Conservation (phyloP, 2,113 vertebrate genomes). For the Arothron firmamentum region DNA sequence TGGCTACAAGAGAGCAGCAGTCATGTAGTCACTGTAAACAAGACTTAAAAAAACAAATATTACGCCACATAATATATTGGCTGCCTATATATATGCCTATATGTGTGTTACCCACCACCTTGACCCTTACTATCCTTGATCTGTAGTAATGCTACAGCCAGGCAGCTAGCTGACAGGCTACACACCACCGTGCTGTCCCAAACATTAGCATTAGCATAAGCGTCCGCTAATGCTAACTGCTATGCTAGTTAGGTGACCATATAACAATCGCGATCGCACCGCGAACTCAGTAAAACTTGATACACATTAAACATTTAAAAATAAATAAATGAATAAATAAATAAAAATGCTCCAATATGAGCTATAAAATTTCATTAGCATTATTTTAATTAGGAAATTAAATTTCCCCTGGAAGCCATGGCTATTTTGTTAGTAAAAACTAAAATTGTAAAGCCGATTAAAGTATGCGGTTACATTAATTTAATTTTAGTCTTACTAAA, state of each 20-base stretch:
- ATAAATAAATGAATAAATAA: no score
- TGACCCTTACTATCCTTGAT: conserved; percentile 48
- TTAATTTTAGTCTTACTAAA: no score
- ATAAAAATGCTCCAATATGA: no score
- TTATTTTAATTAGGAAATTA: no score
- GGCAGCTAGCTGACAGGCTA: conserved; percentile 44
- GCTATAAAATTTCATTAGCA: no score
- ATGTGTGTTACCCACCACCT: conserved; percentile 21
- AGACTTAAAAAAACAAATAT: no score
- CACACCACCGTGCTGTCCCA: conserved; percentile 13
- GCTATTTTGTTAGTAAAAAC: no score
- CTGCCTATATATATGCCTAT: conserved; percentile 12
- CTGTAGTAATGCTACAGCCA: conserved; percentile 1
- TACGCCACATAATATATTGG: not conserved
- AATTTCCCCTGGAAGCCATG: no score
- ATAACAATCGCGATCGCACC: not conserved
- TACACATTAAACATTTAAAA: no score
- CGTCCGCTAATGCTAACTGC: conserved; percentile 18
- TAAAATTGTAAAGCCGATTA: no score
- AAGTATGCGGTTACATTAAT: no score
- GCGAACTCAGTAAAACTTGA: no score
- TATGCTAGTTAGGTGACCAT: conserved; percentile 5
- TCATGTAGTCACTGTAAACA: not conserved
- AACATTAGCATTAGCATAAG: not conserved
- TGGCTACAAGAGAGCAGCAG: conserved; percentile 11